Evolutionary conservation across 2,888 invertebrate species (phyloP).

Genomic region (Hypomecis atomaria): DNA sequence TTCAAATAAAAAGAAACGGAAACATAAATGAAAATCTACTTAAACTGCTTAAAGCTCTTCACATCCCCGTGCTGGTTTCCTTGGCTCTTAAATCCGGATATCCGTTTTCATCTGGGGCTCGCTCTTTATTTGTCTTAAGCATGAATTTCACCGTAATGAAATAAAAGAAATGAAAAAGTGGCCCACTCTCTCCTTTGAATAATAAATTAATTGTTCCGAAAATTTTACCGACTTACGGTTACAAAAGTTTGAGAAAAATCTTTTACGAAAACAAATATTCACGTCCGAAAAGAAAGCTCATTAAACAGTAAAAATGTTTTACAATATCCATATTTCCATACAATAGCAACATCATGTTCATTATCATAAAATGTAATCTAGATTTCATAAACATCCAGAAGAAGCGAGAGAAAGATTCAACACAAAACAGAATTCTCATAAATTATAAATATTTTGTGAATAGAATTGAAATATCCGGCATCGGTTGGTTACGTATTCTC

Average conservation of each 20-base stretch:
- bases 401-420: constrained; percentile 43
- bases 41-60: constrained; percentile 57
- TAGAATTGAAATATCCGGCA: constrained; percentile 53
- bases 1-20: constrained; percentile 43
- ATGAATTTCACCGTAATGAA: constrained; percentile 49
- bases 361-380: constrained; percentile 34
- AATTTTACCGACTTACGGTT: constrained; percentile 6
- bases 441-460: constrained; percentile 53
- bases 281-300: neutral
- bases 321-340: constrained; percentile 17
- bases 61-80: constrained; percentile 60
- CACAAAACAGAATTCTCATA: constrained; percentile 47
- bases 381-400: constrained; percentile 28
- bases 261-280: constrained; percentile 17
- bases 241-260: constrained; percentile 14
- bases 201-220: constrained; percentile 25
- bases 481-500: constrained; percentile 44
- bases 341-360: constrained; percentile 28
- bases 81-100: constrained; percentile 69
- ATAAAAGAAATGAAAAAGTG: constrained; percentile 32
- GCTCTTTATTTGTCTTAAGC: constrained; percentile 59
- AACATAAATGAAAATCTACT: constrained; percentile 58
- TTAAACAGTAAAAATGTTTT: constrained; percentile 14
- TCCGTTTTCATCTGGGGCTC: constrained; percentile 61
- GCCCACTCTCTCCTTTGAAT: constrained; percentile 23